Evolutionary conservation across 2,888 invertebrate genomes (phyloP).

Genomic region (Drosophila putrida): DNA sequence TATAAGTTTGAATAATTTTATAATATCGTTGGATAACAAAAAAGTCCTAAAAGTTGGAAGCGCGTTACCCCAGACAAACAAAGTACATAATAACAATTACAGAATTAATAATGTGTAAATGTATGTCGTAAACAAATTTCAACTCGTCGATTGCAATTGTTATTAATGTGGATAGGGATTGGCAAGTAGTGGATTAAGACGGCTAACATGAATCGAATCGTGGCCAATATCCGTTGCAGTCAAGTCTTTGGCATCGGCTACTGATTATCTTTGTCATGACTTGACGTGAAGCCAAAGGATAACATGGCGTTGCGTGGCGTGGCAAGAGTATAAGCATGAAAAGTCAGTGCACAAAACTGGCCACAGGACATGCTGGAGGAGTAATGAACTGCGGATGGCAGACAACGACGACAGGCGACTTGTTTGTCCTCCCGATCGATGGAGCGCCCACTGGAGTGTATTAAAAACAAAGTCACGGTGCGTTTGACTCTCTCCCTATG

Average conservation of each 20-base stretch:
- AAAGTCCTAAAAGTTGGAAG: constrained; percentile 5
- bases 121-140: constrained; percentile 55
- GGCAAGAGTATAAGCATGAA: constrained; percentile 65
- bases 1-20: too few species aligned
- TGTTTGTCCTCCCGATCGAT: constrained; percentile 78
- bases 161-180: constrained; percentile 44
- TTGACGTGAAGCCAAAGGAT: constrained; percentile 58
- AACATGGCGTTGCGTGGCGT: constrained; percentile 43
- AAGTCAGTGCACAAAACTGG: constrained; percentile 52
- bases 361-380: constrained; percentile 62
- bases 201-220: constrained; percentile 48
- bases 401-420: constrained; percentile 54
- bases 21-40: too few species aligned
- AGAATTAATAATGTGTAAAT: constrained; percentile 43
- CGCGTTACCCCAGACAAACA: background rate
- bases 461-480: constrained; percentile 78
- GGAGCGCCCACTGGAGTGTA: constrained; percentile 73
- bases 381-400: constrained; percentile 72
- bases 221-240: constrained; percentile 71
- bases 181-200: constrained; percentile 47
- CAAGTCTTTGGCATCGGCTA: constrained; percentile 57
- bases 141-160: constrained; percentile 46
- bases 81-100: constrained; percentile 55
- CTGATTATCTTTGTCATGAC: constrained; percentile 76
- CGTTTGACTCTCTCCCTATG: constrained; percentile 21